Evolutionary conservation across 2,113 vertebrate genomes (phyloP).

Genomic region (Corydoras sp.): DNA sequence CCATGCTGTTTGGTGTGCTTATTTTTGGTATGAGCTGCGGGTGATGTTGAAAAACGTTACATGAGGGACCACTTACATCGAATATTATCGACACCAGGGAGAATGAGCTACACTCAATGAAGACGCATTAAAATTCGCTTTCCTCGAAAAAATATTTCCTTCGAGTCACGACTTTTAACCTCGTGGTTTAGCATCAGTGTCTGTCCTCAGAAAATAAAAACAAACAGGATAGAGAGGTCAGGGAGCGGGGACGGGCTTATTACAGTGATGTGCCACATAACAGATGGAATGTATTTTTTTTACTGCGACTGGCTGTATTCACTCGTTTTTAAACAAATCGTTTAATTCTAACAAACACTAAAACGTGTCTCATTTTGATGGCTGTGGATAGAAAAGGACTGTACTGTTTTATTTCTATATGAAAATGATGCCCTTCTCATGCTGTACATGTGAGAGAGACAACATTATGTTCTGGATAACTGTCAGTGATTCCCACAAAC

Average conservation of each 20-base stretch:
- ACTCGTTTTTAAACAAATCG: background rate
- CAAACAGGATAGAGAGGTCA: slow-evolving; percentile 23
- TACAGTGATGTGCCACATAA: slow-evolving; percentile 12
- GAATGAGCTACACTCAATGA: background rate
- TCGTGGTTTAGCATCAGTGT: slow-evolving; percentile 11
- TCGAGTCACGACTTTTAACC: slow-evolving; percentile 14
- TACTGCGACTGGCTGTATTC: background rate
- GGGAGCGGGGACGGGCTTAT: slow-evolving; percentile 13
- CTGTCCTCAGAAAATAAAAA: slow-evolving; percentile 21
- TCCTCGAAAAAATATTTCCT: background rate
- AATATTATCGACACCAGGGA: background rate
- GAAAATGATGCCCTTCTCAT: too few relatives aligned
- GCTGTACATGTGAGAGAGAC: too few relatives aligned
- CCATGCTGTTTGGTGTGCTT: slow-evolving; percentile 10
- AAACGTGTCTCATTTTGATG: too few relatives aligned
- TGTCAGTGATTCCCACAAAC: too few relatives aligned
- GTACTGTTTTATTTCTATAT: too few relatives aligned
- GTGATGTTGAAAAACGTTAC: slow-evolving; percentile 18
- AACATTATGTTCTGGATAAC: too few relatives aligned
- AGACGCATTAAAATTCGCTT: background rate
- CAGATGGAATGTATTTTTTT: slow-evolving; percentile 2
- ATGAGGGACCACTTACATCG: slow-evolving; percentile 7
- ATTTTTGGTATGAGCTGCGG: slow-evolving; percentile 2
- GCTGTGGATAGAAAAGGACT: too few relatives aligned
- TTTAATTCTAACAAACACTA: too few relatives aligned